phyloP scores from a whole-genome alignment of 2,888 invertebrate genomes.

The Coenonympha glycerion region DNA sequence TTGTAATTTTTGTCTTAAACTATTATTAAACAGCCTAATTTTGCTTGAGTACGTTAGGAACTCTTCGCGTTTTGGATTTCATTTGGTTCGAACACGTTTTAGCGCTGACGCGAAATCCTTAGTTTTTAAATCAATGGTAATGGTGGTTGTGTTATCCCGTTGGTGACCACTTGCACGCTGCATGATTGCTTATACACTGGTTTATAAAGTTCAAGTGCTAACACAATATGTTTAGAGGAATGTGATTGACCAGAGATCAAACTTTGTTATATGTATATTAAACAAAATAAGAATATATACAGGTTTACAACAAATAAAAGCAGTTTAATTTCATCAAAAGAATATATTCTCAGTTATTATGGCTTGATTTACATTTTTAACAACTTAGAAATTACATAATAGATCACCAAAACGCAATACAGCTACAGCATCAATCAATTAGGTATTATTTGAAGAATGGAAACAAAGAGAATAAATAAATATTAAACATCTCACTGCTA shows the following conservation, averaged over 20 bases:
- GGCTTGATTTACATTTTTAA: conserved; percentile 76
- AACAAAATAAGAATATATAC: not conserved
- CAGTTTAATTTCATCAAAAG: conserved; percentile 62
- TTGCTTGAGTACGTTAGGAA: too few species aligned
- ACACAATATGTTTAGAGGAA: too few species aligned
- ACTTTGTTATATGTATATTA: too few species aligned
- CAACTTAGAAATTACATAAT: conserved; percentile 74
- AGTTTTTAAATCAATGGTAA: too few species aligned
- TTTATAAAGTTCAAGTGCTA: not conserved
- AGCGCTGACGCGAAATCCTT: too few species aligned
- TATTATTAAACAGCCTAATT: too few species aligned
- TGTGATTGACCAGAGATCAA: too few species aligned
- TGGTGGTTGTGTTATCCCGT: too few species aligned
- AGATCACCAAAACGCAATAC: conserved; percentile 71
- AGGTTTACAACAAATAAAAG: conserved; percentile 31
- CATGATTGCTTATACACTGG: not conserved
- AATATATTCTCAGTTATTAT: conserved; percentile 77
- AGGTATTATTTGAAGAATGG: conserved; percentile 50
- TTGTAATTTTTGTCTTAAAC: too few species aligned
- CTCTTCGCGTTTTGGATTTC: too few species aligned
- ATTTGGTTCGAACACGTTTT: too few species aligned
- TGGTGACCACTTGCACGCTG: too few species aligned
- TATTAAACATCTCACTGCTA: conserved; percentile 68
- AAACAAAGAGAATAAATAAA: conserved; percentile 71
- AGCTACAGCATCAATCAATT: conserved; percentile 57